Conservation (phyloP, 2,113 vertebrate species). For the Zosterops borbonicus region DNA sequence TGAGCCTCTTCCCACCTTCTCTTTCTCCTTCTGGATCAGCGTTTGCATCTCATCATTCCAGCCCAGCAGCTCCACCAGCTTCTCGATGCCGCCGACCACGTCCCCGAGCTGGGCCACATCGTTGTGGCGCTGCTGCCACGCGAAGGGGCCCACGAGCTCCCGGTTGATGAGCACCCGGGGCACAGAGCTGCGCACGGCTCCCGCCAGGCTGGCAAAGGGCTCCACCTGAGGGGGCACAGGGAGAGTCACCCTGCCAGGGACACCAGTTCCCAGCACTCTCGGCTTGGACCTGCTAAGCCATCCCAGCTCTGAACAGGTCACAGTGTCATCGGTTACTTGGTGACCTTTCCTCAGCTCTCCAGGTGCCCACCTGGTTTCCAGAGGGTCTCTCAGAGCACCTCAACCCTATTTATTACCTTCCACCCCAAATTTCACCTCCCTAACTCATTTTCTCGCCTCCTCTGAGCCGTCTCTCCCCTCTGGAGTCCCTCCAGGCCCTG, state of each 20-base stretch:
- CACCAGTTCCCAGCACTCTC: accelerated
- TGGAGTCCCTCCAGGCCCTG: neutral
- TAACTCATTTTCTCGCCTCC: neutral
- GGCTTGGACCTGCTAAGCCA: accelerated
- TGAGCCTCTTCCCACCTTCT: conserved; percentile 67
- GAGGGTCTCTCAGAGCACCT: neutral
- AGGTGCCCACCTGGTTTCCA: neutral
- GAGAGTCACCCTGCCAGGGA: neutral
- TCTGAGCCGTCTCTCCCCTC: neutral
- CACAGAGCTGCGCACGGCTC: conserved; percentile 76
- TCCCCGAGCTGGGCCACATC: conserved; percentile 87
- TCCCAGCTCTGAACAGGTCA: neutral
- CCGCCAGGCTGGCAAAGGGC: conserved; percentile 89
- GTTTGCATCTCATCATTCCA: conserved; percentile 81
- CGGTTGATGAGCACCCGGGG: conserved; percentile 90
- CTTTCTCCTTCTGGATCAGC: conserved; percentile 70
- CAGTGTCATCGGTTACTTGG: neutral
- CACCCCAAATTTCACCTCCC: neutral
- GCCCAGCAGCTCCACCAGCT: conserved; percentile 81
- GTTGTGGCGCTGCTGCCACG: conserved; percentile 47
- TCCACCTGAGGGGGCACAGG: conserved; percentile 81
- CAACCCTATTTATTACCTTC: neutral
- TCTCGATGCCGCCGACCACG: conserved; percentile 78
- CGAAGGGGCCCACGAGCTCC: conserved; percentile 85
- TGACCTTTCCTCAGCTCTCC: neutral